Conservation (phyloP, 2,797 vertebrate genomes). For the Parambassis ranga region DNA sequence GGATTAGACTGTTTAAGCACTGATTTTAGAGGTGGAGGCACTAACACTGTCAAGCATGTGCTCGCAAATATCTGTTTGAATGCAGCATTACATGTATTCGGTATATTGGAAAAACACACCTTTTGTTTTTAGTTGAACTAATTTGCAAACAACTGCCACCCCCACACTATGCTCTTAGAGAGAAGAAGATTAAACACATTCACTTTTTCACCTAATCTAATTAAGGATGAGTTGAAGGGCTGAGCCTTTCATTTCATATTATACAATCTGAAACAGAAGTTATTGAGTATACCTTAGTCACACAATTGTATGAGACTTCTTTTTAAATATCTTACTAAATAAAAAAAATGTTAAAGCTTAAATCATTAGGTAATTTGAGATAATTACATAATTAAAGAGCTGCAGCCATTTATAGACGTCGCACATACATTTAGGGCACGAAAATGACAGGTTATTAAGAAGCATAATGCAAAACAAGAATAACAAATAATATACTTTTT, state of each 20-base stretch:
- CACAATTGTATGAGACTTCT: too few relatives aligned
- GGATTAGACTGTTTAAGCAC: slow-evolving; percentile 49
- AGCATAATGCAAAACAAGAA: too few relatives aligned
- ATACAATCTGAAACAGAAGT: background rate
- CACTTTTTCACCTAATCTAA: slow-evolving; percentile 17
- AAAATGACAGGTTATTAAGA: too few relatives aligned
- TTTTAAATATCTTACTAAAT: too few relatives aligned
- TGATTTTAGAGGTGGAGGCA: slow-evolving; percentile 33
- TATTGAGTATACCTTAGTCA: background rate
- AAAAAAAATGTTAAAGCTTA: too few relatives aligned
- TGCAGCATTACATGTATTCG: background rate
- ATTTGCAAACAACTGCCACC: background rate
- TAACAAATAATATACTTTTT: too few relatives aligned
- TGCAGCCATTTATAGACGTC: too few relatives aligned
- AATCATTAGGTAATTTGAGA: too few relatives aligned
- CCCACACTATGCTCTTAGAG: background rate
- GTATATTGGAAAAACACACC: background rate
- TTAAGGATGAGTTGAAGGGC: slow-evolving; percentile 1
- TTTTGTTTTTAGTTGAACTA: background rate
- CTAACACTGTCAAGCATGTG: slow-evolving; percentile 6
- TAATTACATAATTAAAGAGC: too few relatives aligned
- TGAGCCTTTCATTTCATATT: background rate
- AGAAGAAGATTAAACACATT: background rate
- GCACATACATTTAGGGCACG: too few relatives aligned
- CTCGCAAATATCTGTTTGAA: background rate